Evolutionary conservation across 1,140 invertebrate species (phyloP), one percentile per base, ranked within the genome.

Genomic region (Subanguina moxae): DNA sequence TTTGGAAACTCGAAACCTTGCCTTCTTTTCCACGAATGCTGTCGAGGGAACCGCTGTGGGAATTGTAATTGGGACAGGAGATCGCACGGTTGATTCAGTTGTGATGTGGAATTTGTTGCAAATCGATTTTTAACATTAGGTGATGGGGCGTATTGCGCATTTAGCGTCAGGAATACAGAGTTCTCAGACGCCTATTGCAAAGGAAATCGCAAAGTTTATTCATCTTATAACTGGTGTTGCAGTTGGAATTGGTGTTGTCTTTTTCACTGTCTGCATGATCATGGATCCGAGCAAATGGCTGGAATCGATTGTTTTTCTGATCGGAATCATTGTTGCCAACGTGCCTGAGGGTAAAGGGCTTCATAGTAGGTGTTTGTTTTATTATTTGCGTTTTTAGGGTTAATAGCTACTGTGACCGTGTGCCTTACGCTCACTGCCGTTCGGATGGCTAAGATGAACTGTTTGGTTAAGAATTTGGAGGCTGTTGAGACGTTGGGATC

Each of bases 21-120:
- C 83, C 27, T 85, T 86, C 74, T 85, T 85, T 71, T 86, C 85
- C 3, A 85, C 85, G 1, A 84, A 86, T 70, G 84, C 83, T 57
- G 81, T 85, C 9, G 85, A 85, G 71, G 80, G 80, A 63, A 83
- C 78, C 17, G 81, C 81, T 42, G 28, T 70, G 32, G 32, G 80
- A 21, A 88, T 97, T 75, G 94, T 98, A 63, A 93, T 98, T 78
- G 90, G 89, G 84, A 95, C 92, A 82, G 95, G 94, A 80, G 95
- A 98, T 85, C 89, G 92, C 81, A 98, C 95, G n/a, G n/a, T n/a
- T n/a, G n/a, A n/a, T n/a, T n/a, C n/a, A n/a, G n/a, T n/a, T n/a
- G n/a, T n/a, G n/a, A n/a, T n/a, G n/a, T n/a, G n/a, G n/a, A n/a
- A n/a, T n/a, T n/a, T n/a, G n/a, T n/a, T n/a, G n/a, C n/a, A n/a